Conservation (phyloP, 2,888 invertebrate species). For the Orthosia incerta region DNA sequence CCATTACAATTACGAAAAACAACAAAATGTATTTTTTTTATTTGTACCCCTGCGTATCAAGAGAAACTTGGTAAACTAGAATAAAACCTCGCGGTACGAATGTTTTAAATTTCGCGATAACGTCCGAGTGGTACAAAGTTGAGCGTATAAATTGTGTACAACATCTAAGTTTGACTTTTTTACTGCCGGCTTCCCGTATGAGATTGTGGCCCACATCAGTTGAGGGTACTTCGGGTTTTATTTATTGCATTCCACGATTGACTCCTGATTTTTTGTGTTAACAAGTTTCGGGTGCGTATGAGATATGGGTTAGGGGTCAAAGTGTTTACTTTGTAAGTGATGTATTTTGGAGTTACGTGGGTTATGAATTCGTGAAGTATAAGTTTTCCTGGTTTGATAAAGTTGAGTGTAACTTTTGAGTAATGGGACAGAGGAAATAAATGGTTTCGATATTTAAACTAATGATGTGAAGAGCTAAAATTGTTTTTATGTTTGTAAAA, state of each 20-base stretch:
- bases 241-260: slow-evolving; percentile 66
- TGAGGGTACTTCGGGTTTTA: slow-evolving; percentile 59
- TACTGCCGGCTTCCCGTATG: slow-evolving; percentile 62
- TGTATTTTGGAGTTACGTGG: not conserved
- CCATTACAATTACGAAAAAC: slow-evolving; percentile 28
- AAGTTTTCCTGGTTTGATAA: not conserved
- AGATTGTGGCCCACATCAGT: slow-evolving; percentile 60
- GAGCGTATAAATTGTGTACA: slow-evolving; percentile 62
- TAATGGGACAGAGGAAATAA: not conserved
- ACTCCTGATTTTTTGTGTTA: slow-evolving; percentile 60
- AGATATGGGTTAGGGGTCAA: slow-evolving; percentile 37
- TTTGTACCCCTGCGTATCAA: slow-evolving; percentile 56
- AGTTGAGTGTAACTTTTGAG: not conserved
- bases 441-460: not conserved
- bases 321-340: slow-evolving; percentile 16
- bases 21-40: slow-evolving; percentile 57
- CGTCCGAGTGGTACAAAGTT: slow-evolving; percentile 68
- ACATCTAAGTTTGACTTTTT: slow-evolving; percentile 65
- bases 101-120: slow-evolving; percentile 78
- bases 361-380: slow-evolving; percentile 11
- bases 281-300: slow-evolving; percentile 55
- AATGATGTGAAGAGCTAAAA: too few relatives aligned
- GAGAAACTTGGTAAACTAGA: slow-evolving; percentile 69
- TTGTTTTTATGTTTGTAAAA: too few relatives aligned
- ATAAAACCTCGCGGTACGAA: slow-evolving; percentile 66